A percentile compares a stretch with the other conserved stretches of the same genome.
Evolutionary conservation across 2,113 vertebrate genomes (phyloP).

Genomic region (Dromaius novaehollandiae): DNA sequence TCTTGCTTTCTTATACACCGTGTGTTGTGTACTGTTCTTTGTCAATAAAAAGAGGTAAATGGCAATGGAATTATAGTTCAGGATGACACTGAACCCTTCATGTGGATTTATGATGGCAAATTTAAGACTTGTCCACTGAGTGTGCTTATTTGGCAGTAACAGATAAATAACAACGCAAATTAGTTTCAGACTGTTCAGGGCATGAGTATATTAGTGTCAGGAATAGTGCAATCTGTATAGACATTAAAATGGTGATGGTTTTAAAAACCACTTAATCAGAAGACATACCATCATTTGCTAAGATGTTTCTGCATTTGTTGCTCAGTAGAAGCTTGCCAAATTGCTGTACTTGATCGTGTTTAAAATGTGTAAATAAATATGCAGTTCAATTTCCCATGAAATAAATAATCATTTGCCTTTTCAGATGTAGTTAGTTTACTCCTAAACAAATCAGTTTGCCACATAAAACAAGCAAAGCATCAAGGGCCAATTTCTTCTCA

Average conservation of each 20-base stretch:
- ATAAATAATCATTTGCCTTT: constrained; percentile 60
- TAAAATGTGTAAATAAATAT: constrained; percentile 66
- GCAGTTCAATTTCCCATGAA: constrained; percentile 61
- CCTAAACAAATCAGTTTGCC: constrained; percentile 48
- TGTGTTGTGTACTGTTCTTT: not conserved
- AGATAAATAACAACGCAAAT: constrained; percentile 58
- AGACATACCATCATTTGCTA: constrained; percentile 52
- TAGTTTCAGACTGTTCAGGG: constrained; percentile 38
- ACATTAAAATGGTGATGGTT: constrained; percentile 52
- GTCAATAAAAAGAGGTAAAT: not conserved
- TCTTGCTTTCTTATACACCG: not conserved
- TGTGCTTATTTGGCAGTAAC: not conserved
- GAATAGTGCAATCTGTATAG: constrained; percentile 51
- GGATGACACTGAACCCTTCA: not conserved
- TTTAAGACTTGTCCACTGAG: constrained; percentile 21
- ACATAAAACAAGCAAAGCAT: not conserved
- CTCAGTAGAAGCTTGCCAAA: constrained; percentile 60
- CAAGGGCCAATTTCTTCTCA: not conserved
- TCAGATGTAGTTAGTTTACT: constrained; percentile 40
- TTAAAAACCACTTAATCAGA: constrained; percentile 61
- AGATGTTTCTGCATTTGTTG: constrained; percentile 62
- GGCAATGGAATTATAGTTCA: not conserved
- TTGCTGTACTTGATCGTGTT: constrained; percentile 50
- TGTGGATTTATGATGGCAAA: not conserved
- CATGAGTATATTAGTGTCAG: constrained; percentile 35